phyloP scores from a whole-genome alignment of 64 coral and sea anemone species.

The Orbicella faveolata region DNA sequence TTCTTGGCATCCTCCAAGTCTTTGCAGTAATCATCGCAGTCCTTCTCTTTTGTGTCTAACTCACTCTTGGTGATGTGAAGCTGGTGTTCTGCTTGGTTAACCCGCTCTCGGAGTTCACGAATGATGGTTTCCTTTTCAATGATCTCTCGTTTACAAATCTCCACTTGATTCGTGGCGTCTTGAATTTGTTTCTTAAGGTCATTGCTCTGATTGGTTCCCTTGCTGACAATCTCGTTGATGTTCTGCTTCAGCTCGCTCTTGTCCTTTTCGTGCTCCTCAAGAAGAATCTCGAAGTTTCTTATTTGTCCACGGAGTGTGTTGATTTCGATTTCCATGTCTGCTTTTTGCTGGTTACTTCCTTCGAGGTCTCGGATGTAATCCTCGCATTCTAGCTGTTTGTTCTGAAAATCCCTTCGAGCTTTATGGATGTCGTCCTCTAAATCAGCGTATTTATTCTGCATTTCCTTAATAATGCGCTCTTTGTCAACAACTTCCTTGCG shows the following conservation, averaged over 20 bases:
- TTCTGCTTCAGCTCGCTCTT: conserved; percentile 70
- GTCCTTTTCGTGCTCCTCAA: conserved; percentile 74
- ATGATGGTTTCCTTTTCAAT: conserved; percentile 72
- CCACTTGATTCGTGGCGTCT: conserved; percentile 67
- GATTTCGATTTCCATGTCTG: conserved; percentile 79
- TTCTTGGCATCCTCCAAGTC: conserved; percentile 66
- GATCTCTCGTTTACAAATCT: conserved; percentile 59
- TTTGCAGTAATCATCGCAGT: conserved; percentile 56
- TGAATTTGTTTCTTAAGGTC: conserved; percentile 77
- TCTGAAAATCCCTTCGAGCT: conserved; percentile 64
- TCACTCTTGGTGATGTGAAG: conserved; percentile 65
- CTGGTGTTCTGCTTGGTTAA: conserved; percentile 53
- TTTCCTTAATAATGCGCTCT: conserved; percentile 66
- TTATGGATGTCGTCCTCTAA: conserved; percentile 72
- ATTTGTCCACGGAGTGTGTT: conserved; percentile 80
- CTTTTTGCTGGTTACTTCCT: conserved; percentile 55
- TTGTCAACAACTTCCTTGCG: conserved; percentile 75
- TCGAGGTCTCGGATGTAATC: conserved; percentile 59
- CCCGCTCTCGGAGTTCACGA: conserved; percentile 61
- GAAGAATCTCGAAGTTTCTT: conserved; percentile 70
- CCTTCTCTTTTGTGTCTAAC: conserved; percentile 65
- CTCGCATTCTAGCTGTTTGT: conserved; percentile 60
- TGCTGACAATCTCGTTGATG: conserved; percentile 71
- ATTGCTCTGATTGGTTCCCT: conserved; percentile 55
- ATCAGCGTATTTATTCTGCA: conserved; percentile 50